Conservation (phyloP, 1,140 invertebrate species). For the Neelides sp. region DNA sequence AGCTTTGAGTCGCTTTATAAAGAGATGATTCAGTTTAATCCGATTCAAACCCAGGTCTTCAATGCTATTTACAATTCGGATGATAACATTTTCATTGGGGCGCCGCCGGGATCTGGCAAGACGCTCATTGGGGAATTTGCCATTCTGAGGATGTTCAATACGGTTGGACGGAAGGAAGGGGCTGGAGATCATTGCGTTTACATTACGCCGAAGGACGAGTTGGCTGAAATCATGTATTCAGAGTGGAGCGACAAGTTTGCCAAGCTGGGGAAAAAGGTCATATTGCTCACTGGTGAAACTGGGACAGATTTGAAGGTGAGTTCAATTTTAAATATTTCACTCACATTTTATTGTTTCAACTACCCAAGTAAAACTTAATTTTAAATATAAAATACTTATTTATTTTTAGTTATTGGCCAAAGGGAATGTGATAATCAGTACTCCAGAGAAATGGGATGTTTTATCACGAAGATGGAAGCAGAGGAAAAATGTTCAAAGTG, state of each 20-base stretch:
- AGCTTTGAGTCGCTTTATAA: constrained; percentile 75
- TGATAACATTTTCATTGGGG: constrained; percentile 96
- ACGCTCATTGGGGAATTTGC: constrained; percentile 95
- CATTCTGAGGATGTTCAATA: constrained; percentile 72
- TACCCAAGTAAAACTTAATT: not conserved
- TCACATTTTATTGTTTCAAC: not conserved
- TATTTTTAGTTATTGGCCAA: constrained; percentile 48
- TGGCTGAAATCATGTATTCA: constrained; percentile 79
- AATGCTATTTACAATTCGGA: constrained; percentile 97
- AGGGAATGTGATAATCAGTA: constrained; percentile 89
- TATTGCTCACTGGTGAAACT: constrained; percentile 93
- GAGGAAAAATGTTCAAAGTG: constrained; percentile 92
- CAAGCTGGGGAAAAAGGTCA: constrained; percentile 70
- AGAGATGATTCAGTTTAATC: constrained; percentile 90
- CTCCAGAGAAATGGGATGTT: constrained; percentile 98
- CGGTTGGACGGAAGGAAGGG: constrained; percentile 45
- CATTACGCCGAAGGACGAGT: constrained; percentile 76
- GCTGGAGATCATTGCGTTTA: constrained; percentile 64
- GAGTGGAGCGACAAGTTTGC: constrained; percentile 88
- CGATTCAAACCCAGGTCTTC: constrained; percentile 99
- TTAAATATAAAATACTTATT: not conserved
- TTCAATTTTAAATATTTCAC: not conserved
- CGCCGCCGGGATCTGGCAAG: constrained; percentile 91
- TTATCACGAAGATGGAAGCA: constrained; percentile 97
- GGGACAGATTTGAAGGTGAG: constrained; percentile 87